Evolutionary conservation across 2,113 vertebrate genomes (phyloP), one percentile per base, ranked within the genome.

Genomic region (Tetraodon nigroviridis): DNA sequence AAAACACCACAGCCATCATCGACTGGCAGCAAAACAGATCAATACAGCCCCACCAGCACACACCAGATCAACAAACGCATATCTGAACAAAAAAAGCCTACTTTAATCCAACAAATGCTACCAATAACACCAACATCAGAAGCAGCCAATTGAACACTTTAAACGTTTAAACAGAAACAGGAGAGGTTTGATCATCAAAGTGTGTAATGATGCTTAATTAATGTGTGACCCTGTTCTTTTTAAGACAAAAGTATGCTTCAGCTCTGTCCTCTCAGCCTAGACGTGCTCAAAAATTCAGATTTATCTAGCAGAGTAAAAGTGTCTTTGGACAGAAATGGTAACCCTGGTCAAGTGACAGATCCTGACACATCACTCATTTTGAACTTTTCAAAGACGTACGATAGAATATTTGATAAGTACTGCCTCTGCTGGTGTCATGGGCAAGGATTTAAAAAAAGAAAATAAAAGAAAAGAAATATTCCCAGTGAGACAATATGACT

Each of bases 1-100:
- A 88, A 87, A 90, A 89, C 82, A 87, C 81, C 86, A 85, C 89
- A 86, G 87, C 85, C 87, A 79, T 81, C 81, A 90, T 90, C 73
- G 89, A 91, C 83, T 84, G 77, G 78, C 61, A 79, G 80, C 76
- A 87, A 84, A 90, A 90, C 84, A 88, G 87, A 90, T 90, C 89
- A 80, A 91, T 91, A 83, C 47, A 76, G 64, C 80, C 79, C 72
- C 74, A 66, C 27, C 63, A 81, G 68, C 71, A 69, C 63, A 82
- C 75, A 74, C 45, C 56, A 71, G 70, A 83, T 52, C 67, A 56
- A 73, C 73, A 64, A 69, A 75, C 83, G 80, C 45, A 64, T 21
- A 73, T 70, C 49, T 67, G 59, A 80, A 73, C 64, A 82, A 73
- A 66, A 79, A 76, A 71, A 42, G 59, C 56, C 7, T 47, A 44